Base-by-base conservation (phyloP, 1,140 invertebrate genomes). In the Belonocnema kinseyi region DNA sequence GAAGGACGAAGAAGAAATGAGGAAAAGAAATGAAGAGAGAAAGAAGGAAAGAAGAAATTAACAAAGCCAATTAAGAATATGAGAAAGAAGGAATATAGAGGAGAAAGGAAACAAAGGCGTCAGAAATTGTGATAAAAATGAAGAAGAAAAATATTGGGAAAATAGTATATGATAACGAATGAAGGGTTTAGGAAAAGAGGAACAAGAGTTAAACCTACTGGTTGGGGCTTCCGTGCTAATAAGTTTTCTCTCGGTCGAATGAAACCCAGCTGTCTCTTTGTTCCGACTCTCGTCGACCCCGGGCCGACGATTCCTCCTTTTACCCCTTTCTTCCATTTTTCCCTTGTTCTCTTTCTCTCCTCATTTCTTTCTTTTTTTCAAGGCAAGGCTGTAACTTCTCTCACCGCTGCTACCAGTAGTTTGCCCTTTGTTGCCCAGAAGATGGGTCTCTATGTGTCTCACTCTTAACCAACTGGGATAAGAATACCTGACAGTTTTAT, bases 171-270 rank as follows among this genome's bases (percentile, higher is more conserved):
- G 21, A 26, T 26, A 26, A 26, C n/a, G n/a, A n/a, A n/a, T n/a
- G n/a, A n/a, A n/a, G n/a, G n/a, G n/a, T 58, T 56, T 19, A 76
- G 52, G 50, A 66, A 21, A 26, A 77, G 53, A 76, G 33, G 26
- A 79, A 72, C 56, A 54, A 76, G 19, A 14, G 46, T 46, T 71
- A 76, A 76, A 33, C 72, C 74, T 56, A 26, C 52, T 75, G 74
- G 54, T 75, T 33, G 77, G 75, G 75, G 74, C 83, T 82, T 79
- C 77, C 75, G 80, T 73, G 80, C 80, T 83, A 83, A 83, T 83
- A 83, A 83, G 77, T 83, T 83, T 82, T 83, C 82, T 79, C 80
- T 80, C 80, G 77, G 80, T 77, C 77, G 80, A 83, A 80, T 83
- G 78, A 52, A 83, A 80, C 77, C 77, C 79, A 80, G 82, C 82